phyloP scores from a whole-genome alignment of 2,113 vertebrate species.

The Morphnarchus princeps region DNA sequence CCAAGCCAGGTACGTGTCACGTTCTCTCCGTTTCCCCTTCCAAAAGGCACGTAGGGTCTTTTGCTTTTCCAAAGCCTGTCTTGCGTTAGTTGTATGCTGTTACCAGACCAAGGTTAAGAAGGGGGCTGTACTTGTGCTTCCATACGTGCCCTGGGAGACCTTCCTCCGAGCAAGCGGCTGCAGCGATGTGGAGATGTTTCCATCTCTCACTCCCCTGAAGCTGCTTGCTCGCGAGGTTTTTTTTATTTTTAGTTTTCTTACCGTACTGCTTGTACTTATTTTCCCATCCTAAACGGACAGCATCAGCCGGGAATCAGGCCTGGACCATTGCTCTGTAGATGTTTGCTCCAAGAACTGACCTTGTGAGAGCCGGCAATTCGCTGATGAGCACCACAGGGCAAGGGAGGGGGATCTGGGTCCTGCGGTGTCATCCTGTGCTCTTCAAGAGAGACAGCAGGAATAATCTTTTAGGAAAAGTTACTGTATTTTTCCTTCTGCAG shows the following conservation, averaged over 20 bases:
- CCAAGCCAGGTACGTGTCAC: conserved; percentile 76
- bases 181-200: neutral
- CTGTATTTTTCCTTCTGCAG: neutral
- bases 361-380: neutral
- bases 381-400: accelerated
- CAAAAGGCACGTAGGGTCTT: accelerated
- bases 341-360: neutral
- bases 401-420: neutral
- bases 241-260: neutral
- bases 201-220: neutral
- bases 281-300: neutral
- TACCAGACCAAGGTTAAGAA: neutral
- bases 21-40: neutral
- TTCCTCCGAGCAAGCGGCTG: neutral
- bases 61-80: neutral
- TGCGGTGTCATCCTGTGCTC: accelerated
- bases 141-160: accelerated
- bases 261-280: neutral
- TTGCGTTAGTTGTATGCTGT: accelerated
- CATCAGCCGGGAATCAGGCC: neutral
- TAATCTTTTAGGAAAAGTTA: neutral
- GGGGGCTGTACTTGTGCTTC: neutral
- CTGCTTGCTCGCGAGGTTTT: neutral
- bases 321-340: neutral
- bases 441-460: neutral